Base-by-base conservation (phyloP, 2,113 vertebrate species). In the Columba janthina region DNA sequence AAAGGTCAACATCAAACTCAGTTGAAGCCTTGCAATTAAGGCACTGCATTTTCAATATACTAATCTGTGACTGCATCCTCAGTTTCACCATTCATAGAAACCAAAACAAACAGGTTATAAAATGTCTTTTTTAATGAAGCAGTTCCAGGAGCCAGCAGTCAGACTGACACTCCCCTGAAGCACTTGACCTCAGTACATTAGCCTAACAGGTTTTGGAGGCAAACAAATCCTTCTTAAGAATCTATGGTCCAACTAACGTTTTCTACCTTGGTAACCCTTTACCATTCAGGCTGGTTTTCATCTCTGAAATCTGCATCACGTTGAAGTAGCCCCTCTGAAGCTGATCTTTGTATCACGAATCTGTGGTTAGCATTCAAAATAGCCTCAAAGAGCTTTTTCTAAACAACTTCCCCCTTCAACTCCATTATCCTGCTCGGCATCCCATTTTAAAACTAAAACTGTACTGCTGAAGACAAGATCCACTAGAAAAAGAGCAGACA, bases 1-100 rank as follows among this genome's bases (percentile, higher is more conserved):
- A 84, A 92, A 94, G 61, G 44, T 86, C 70, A 94, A 62, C 69
- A 48, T 29, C 40, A 24, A 77, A 90, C 57, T 57, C 61, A 57
- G 72, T 53, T 92, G 57, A 81, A 90, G 57, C 38, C 57, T 61
- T 89, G 36, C 58, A 88, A n/a, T 57, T 44, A 78, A 54, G 40
- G 13, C 13, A 69, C 21, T 60, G 21, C 26, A 61, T 50, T 90
- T 96, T 77, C 72, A 77, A 4, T 50, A 51, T 16, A 66, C 10
- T 70, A 24, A 44, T 15, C 15, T 38, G 32, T 40, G 48, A 94
- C 38, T 13, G 42, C 56, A 50, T 46, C 56, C 51, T 77, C 40
- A 20, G 22, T 42, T 94, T 77, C 70, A 78, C 13, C 57, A 56
- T 24, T 79, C 50, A 54, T 0, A 79, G 22, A 76, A 93, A 66